Percentiles rank a stretch among this genome's conserved stretches.
Evolutionary conservation across 1,140 invertebrate species (phyloP).

Genomic region (Leucophenga varia): DNA sequence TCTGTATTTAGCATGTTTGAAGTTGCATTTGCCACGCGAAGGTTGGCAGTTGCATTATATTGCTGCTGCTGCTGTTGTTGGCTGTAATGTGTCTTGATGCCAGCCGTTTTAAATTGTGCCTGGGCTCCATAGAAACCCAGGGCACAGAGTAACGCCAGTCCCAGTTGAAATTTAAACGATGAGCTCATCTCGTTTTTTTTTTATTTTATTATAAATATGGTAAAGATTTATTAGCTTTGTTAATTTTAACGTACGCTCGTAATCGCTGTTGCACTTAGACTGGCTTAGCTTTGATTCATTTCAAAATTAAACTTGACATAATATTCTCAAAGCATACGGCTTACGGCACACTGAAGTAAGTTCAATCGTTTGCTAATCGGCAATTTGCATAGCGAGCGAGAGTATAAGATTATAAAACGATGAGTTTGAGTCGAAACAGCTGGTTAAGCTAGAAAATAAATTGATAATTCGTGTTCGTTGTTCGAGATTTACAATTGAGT

Average conservation of each 20-base stretch:
- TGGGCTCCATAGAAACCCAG: constrained; percentile 4
- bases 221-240: constrained; percentile 3
- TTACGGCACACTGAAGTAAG: no score
- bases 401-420: no score
- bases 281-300: no score
- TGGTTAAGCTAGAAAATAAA: no score
- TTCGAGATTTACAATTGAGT: no score
- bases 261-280: constrained; percentile 39
- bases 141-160: constrained; percentile 10
- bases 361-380: constrained; percentile 41
- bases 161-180: constrained; percentile 13
- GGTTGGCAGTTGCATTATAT: constrained; percentile 28
- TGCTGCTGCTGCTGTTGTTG: constrained; percentile 22
- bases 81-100: constrained; percentile 39
- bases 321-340: no score
- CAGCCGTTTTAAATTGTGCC: constrained; percentile 44
- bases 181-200: constrained; percentile 26
- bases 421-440: no score
- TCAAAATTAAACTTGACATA: no score
- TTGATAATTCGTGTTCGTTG: no score
- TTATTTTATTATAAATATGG: constrained; percentile 6
- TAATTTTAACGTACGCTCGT: constrained; percentile 33
- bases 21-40: constrained; percentile 12
- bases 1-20: constrained; percentile 11
- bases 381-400: constrained; percentile 16